Evolutionary conservation across 2,888 invertebrate species (phyloP), one percentile per base, ranked within the genome.

Genomic region (Elgonia sp.): DNA sequence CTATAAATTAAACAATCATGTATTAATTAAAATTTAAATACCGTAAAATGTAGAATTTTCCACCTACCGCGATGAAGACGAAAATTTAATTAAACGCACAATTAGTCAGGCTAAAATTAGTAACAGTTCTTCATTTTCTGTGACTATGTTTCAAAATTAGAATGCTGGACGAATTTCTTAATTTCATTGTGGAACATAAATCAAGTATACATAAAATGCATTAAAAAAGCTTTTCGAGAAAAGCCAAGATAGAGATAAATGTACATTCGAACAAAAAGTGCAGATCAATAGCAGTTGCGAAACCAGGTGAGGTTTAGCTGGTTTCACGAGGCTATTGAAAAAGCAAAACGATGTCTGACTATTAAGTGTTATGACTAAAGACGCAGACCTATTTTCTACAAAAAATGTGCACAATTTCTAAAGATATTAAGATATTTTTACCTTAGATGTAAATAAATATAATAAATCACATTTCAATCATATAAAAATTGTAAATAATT

Each of bases 201-300:
- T 76, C 75, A 76, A 50, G 37, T 63, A 20, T 20, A 29, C 55
- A 21, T 40, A 40, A 65, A 77, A 77, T 63, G 77, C 55, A 55
- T 65, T 21, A 63, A 53, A 77, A 50, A 53, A 29, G 4, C 55
- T 53, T 21, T 20, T 9, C 20, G n/a, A 9, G 60, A 6, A 16
- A 18, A 50, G 29, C 14, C 37, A 50, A 77, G 62, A 65, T 39
- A 77, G 20, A 79, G 77, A 79, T 67, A 79, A 79, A 79, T 79
- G 77, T 42, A 29, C 39, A n/a, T 55, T 37, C 29, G 57, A 65
- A 79, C 57, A 79, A 62, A 60, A 77, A 76, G 55, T n/a, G 39
- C 40, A 55, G 65, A 77, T 77, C 77, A 77, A 77, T 77, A 77
- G 53, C 63, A 21, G 62, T 37, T 42, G 63, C 39, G 21, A 53